phyloP scores from a whole-genome alignment of 92 coral and sea anemone species.

The Blastomussa wellsi region DNA sequence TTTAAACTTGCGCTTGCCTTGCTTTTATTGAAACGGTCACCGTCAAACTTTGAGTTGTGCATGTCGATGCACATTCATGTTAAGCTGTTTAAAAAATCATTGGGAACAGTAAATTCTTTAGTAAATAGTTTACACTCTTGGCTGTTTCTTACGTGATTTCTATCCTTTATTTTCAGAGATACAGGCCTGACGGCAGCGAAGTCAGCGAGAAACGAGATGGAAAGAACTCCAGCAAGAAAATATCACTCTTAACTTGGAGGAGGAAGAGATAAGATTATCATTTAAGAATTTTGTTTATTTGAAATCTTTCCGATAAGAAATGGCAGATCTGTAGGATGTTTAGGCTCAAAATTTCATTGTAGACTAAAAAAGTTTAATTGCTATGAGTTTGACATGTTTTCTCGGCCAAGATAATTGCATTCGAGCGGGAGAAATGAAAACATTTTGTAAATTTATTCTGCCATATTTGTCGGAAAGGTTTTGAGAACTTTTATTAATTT shows the following conservation, averaged over 20 bases:
- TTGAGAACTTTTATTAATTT: neutral
- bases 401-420: neutral
- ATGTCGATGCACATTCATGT: neutral
- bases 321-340: neutral
- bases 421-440: neutral
- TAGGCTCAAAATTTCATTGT: neutral
- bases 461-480: neutral
- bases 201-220: neutral
- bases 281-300: neutral
- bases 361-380: neutral
- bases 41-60: neutral
- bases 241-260: neutral
- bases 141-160: neutral
- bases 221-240: neutral
- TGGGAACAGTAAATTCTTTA: neutral
- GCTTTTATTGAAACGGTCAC: neutral
- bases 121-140: neutral
- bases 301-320: neutral
- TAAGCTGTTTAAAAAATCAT: neutral
- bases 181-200: neutral
- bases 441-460: neutral
- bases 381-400: neutral
- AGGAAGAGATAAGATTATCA: neutral
- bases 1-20: neutral
- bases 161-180: neutral